Evolutionary conservation across 2,113 vertebrate species (phyloP).

Genomic region (Leptosomus discolor): DNA sequence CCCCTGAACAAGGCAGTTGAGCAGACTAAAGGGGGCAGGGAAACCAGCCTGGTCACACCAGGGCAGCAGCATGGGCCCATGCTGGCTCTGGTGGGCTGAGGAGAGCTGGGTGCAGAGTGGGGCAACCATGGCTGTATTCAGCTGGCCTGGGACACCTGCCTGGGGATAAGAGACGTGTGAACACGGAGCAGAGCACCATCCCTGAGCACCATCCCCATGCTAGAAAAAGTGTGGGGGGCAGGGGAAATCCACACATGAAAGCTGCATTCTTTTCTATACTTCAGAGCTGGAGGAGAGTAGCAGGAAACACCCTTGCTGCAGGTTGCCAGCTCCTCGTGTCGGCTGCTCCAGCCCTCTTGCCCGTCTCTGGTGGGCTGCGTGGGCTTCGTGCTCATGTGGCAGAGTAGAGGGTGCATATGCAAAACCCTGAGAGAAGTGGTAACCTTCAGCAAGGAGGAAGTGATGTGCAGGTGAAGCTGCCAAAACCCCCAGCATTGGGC

Average conservation of each 20-base stretch:
- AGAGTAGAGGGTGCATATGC: not conserved
- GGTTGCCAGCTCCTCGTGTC: fast-evolving
- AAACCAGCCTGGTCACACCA: not conserved
- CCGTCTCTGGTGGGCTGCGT: not conserved
- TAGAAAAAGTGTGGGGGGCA: not conserved
- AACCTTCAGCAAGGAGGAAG: not conserved
- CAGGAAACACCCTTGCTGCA: not conserved
- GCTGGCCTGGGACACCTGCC: not conserved
- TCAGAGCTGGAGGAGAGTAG: not conserved
- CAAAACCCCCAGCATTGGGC: not conserved
- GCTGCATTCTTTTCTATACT: not conserved
- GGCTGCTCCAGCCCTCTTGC: not conserved
- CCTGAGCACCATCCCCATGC: not conserved
- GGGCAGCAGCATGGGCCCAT: fast-evolving
- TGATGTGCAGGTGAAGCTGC: not conserved
- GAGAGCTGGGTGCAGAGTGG: not conserved
- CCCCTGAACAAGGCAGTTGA: not conserved
- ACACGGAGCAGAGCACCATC: not conserved
- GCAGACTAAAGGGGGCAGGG: not conserved
- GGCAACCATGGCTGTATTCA: not conserved
- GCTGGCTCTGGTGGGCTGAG: fast-evolving
- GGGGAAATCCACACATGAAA: not conserved
- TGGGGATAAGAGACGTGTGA: not conserved
- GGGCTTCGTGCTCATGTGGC: not conserved
- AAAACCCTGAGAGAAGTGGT: not conserved